Conservation (phyloP, 1,140 invertebrate species). For the Homalodisca vitripennis region DNA sequence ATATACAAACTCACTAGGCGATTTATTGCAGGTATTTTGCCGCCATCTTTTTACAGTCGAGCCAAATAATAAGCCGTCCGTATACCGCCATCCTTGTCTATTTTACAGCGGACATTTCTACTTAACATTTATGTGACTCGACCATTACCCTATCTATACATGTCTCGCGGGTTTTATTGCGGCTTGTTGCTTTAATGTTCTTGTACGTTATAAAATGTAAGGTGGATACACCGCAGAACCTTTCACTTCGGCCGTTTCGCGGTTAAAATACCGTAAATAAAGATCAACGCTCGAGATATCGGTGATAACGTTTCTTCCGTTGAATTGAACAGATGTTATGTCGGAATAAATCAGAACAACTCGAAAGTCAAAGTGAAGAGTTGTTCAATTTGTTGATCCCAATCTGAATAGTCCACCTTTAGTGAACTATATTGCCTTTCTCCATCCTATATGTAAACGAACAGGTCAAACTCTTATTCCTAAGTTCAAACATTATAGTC, state of each 20-base stretch:
- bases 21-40: not conserved
- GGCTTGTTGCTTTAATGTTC: not conserved
- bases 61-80: not conserved
- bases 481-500: too few relatives aligned
- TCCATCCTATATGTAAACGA: too few relatives aligned
- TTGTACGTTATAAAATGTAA: not conserved
- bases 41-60: not conserved
- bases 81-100: not conserved
- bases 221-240: not conserved
- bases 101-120: slow-evolving; percentile 14
- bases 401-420: too few relatives aligned
- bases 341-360: too few relatives aligned
- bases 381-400: too few relatives aligned
- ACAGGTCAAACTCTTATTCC: too few relatives aligned
- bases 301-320: too few relatives aligned
- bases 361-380: too few relatives aligned
- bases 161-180: not conserved
- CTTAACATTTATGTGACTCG: not conserved
- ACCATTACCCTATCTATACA: slow-evolving; percentile 20
- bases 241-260: not conserved
- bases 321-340: too few relatives aligned
- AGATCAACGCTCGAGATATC: too few relatives aligned
- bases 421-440: too few relatives aligned
- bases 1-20: slow-evolving; percentile 7
- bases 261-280: not conserved